Conservation (phyloP, 2,888 invertebrate species). For the Clistopyga incitator region DNA sequence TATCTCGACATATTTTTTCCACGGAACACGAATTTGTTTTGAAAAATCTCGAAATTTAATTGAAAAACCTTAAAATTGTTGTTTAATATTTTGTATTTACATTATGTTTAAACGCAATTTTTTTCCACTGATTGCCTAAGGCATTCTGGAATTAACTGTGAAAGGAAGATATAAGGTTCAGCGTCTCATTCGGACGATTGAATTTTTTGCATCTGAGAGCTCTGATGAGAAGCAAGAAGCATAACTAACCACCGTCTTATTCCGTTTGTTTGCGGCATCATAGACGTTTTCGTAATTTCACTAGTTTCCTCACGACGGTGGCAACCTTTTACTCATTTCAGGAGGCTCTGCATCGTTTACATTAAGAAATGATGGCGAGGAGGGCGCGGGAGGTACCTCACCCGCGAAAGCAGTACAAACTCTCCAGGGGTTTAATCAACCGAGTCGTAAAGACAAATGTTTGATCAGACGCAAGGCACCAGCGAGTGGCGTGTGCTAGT, state of each 20-base stretch:
- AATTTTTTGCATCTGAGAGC: not conserved
- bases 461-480: constrained; percentile 78
- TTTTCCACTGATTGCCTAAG: not conserved
- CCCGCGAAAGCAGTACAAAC: constrained; percentile 71
- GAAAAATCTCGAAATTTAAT: too few relatives aligned
- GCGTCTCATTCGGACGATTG: not conserved
- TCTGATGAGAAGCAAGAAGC: not conserved
- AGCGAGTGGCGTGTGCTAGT: constrained; percentile 31
- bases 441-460: constrained; percentile 83
- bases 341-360: constrained; percentile 5
- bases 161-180: not conserved
- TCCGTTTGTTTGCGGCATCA: constrained; percentile 24
- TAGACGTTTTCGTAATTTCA: constrained; percentile 28
- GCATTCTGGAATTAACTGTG: not conserved
- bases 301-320: constrained; percentile 15
- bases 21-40: too few relatives aligned
- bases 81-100: too few relatives aligned
- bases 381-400: constrained; percentile 22
- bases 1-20: too few relatives aligned
- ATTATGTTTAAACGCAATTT: too few relatives aligned
- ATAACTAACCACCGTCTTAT: constrained; percentile 1
- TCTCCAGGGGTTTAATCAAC: constrained; percentile 81
- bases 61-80: too few relatives aligned
- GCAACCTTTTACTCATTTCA: constrained; percentile 49
- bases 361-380: constrained; percentile 10